Base-by-base conservation (phyloP, 2,113 vertebrate species). In the Nestor notabilis region DNA sequence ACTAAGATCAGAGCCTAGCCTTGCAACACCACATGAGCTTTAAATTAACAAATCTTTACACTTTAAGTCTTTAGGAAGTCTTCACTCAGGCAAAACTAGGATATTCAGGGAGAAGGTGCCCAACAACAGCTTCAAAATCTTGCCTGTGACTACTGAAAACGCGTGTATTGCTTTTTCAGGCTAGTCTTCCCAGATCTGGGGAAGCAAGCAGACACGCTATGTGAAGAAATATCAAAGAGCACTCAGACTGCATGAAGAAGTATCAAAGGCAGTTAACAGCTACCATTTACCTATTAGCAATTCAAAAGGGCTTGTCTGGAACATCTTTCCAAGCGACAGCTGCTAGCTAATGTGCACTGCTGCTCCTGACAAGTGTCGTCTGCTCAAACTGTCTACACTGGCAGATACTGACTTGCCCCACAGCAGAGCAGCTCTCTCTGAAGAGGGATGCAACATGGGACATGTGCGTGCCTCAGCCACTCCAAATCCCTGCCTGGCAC, bases 381-480 rank as follows among this genome's bases (percentile, higher is more conserved):
- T 66, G 76, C 83, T 93, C 84, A 16, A 13, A 25, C n/a, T 52
- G 11, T 7, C 10, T 3, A 16, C 46, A 68, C 60, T 8, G 50
- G 56, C 60, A 83, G 17, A 28, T 10, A 16, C 18, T 47, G 56
- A 79, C 53, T 65, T 47, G 55, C 35, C 64, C 37, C 53, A 53
- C 31, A 29, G 1, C 3, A 43, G 10, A 79, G 53, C 56, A 76
- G 53, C 49, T n/a, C 8, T 28, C 13, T 1, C 1, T 33, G 37
- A 37, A 13, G 5, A 3, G 37, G 39, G 49, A 70, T 29, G 71
- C 7, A 49, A 37, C 0, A 2, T 14, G 18, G 28, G 11, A 37
- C 43, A 12, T 0, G 0, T 3, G 2, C 0, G 0, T 23, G 43
- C 46, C 69, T 46, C 1, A 0, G 74, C 39, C 39, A 10, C 64